Evolutionary conservation across 2,888 invertebrate species (phyloP).

Genomic region (Monopis laevigella): DNA sequence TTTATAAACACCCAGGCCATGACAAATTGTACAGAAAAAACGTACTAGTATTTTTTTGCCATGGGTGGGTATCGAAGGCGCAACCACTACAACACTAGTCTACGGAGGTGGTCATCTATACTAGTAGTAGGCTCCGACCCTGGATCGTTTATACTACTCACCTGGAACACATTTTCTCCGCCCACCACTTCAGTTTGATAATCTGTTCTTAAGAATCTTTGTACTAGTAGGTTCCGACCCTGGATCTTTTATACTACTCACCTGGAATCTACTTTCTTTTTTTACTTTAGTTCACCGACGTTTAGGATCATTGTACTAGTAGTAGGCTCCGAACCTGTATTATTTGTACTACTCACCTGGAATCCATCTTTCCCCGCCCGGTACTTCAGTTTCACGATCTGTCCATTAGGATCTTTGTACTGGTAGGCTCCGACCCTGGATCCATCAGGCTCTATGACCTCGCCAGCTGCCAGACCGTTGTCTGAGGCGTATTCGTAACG

Average conservation of each 20-base stretch:
- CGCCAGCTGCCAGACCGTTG: constrained; percentile 74
- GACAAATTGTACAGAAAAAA: too few species aligned
- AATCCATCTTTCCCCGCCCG: constrained; percentile 61
- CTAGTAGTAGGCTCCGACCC: too few species aligned
- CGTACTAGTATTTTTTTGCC: too few species aligned
- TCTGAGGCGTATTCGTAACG: constrained; percentile 75
- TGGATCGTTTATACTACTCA: constrained; percentile 19
- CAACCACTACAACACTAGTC: too few species aligned
- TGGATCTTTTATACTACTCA: constrained; percentile 73
- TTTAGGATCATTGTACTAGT: too few species aligned
- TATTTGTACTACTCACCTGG: constrained; percentile 30
- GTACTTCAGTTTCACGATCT: constrained; percentile 71
- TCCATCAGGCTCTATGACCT: constrained; percentile 74
- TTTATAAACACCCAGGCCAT: too few species aligned
- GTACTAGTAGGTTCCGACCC: constrained; percentile 72
- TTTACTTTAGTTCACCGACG: too few species aligned
- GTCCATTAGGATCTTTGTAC: constrained; percentile 73
- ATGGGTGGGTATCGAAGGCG: too few species aligned
- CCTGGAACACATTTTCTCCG: constrained; percentile 62
- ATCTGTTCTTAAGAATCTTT: constrained; percentile 73
- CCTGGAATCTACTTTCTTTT: too few species aligned
- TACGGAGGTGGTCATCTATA: too few species aligned
- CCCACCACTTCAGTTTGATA: constrained; percentile 68
- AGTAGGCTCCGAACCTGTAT: too few species aligned
- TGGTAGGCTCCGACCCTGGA: constrained; percentile 71